Conservation (phyloP, 2,797 vertebrate species). For the Erethizon dorsatum region DNA sequence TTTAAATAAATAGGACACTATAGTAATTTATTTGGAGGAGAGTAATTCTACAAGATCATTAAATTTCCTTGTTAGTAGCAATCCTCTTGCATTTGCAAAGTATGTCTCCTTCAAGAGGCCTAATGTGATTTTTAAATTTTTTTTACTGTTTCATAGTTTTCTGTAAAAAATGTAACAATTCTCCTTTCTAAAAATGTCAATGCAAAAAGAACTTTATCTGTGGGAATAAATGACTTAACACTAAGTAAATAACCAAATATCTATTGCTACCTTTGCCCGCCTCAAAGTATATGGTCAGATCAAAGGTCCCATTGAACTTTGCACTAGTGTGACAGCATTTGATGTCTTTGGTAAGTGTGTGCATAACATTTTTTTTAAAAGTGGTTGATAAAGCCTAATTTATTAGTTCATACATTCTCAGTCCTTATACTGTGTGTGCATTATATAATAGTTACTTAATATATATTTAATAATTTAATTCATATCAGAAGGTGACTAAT, state of each 20-base stretch:
- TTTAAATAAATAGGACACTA: not conserved
- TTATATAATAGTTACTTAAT: conserved; percentile 14
- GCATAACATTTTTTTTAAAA: conserved; percentile 54
- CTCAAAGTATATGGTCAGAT: conserved; percentile 53
- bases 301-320: conserved; percentile 74
- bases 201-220: conserved; percentile 65
- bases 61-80: conserved; percentile 23
- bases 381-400: conserved; percentile 32
- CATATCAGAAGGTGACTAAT: not conserved
- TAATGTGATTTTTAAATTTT: conserved; percentile 40
- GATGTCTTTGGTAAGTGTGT: conserved; percentile 30
- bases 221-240: conserved; percentile 70
- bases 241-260: conserved; percentile 70
- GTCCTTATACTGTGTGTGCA: not conserved
- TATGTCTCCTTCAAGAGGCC: conserved; percentile 23
- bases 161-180: conserved; percentile 65
- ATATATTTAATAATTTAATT: conserved; percentile 2
- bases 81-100: conserved; percentile 42
- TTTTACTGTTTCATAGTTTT: conserved; percentile 29
- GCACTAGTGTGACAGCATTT: conserved; percentile 44
- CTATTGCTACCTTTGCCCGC: conserved; percentile 38
- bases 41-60: not conserved
- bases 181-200: conserved; percentile 58
- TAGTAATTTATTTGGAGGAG: not conserved
- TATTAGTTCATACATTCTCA: not conserved